A percentile compares a stretch with the other conserved stretches of the same genome.
Evolutionary conservation across 2,888 invertebrate genomes (phyloP).

Genomic region (Hirtodrosophila cameraria): DNA sequence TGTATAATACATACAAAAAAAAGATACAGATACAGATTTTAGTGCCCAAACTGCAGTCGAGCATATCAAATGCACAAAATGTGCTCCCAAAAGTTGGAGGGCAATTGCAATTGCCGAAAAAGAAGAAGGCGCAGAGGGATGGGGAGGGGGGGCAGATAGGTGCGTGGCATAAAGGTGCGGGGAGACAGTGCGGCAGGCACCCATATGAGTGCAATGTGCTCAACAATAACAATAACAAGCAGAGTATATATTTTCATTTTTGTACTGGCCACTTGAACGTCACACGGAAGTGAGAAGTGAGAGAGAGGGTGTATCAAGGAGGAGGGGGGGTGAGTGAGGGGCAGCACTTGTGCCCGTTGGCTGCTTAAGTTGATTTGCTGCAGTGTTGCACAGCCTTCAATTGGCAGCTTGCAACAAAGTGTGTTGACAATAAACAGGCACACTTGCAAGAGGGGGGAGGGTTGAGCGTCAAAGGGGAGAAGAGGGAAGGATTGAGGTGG

Average conservation of each 20-base stretch:
- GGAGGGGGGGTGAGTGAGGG: background rate
- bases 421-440: conserved; percentile 38
- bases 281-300: conserved; percentile 46
- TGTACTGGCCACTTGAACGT: conserved; percentile 12
- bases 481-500: background rate
- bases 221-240: conserved; percentile 44
- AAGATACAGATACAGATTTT: background rate
- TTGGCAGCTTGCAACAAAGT: conserved; percentile 25
- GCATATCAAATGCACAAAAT: conserved; percentile 5
- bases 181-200: background rate
- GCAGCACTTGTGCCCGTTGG: conserved; percentile 4
- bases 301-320: background rate
- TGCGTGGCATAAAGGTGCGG: background rate
- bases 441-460: conserved; percentile 14
- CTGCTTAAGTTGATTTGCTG: conserved; percentile 28
- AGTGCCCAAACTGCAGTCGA: conserved; percentile 1
- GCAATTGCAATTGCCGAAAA: conserved; percentile 37
- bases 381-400: conserved; percentile 15
- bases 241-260: background rate
- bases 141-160: background rate
- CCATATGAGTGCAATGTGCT: conserved; percentile 53
- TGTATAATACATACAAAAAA: too few species aligned
- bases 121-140: background rate
- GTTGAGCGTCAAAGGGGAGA: background rate
- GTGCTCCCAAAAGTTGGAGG: conserved; percentile 23